Percentiles rank a stretch among this genome's conserved stretches.
These are phyloP conservation scores for Tenualosa ilisha DNA, from an alignment of 2,797 vertebrate genomes.

Conservation along the genomic window DNA sequence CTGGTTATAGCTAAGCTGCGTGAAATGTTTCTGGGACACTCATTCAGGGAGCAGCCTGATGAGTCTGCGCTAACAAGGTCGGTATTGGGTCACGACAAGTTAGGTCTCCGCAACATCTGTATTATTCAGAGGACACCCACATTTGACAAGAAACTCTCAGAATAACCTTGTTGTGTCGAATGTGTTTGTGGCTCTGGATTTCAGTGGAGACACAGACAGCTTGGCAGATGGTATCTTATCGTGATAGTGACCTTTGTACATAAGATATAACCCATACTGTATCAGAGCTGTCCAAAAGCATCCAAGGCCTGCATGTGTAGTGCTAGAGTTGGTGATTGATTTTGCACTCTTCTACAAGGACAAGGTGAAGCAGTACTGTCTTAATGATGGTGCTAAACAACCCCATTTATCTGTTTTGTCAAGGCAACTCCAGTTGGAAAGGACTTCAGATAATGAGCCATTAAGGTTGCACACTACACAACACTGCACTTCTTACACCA, in stretches of 20 bases:
- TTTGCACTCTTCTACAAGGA: not conserved
- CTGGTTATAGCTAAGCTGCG: not conserved
- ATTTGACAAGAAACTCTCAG: not conserved
- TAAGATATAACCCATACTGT: not conserved
- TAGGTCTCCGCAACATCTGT: not conserved
- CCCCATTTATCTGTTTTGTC: not conserved
- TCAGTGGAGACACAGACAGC: not conserved
- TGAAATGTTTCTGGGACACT: not conserved
- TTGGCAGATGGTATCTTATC: not conserved
- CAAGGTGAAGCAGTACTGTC: not conserved
- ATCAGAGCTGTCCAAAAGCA: not conserved
- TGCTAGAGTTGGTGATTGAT: not conserved
- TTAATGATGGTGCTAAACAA: not conserved
- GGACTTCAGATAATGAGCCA: not conserved
- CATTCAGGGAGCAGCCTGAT: not conserved
- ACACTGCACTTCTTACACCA: not conserved
- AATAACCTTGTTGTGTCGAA: not conserved
- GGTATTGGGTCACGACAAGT: constrained; percentile 7
- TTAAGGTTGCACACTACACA: not conserved
- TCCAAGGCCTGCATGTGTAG: not conserved
- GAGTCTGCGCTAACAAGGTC: not conserved
- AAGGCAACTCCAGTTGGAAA: not conserved
- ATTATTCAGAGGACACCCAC: not conserved
- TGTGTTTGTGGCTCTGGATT: no score
- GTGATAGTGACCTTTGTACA: not conserved